A percentile compares a stretch with the other conserved stretches of the same genome.
Evolutionary conservation across 1,140 invertebrate species (phyloP).

Genomic region (Bombus waltoni): DNA sequence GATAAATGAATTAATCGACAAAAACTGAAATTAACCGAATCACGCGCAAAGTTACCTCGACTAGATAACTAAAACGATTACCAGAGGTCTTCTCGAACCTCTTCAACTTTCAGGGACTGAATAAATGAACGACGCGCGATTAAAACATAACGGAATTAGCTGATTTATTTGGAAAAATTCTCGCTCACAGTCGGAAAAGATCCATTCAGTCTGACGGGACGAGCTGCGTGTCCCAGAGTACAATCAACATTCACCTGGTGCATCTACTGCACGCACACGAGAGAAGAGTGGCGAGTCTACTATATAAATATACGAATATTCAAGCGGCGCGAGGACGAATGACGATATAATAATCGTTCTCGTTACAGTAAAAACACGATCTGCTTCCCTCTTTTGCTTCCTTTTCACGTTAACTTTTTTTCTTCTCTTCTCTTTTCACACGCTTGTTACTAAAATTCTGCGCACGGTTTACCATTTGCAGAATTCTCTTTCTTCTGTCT

Average conservation of each 20-base stretch:
- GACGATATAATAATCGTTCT: conserved; percentile 44
- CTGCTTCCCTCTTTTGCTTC: background rate
- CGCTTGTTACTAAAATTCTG: background rate
- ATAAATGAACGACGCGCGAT: background rate
- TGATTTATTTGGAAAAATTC: conserved; percentile 64
- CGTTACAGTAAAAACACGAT: conserved; percentile 34
- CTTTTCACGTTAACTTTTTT: background rate
- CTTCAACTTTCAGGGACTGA: background rate
- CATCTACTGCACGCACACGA: background rate
- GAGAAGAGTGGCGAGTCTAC: conserved; percentile 30
- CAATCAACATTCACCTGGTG: conserved; percentile 28
- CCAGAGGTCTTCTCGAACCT: background rate
- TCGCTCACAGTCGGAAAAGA: conserved; percentile 55
- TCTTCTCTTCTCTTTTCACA: background rate
- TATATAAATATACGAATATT: conserved; percentile 56
- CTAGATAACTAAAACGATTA: too few species aligned
- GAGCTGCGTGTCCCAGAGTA: conserved; percentile 29
- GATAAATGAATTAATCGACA: too few species aligned
- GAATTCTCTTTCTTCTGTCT: background rate
- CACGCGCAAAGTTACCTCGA: too few species aligned
- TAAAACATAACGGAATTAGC: conserved; percentile 69
- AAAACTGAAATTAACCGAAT: too few species aligned
- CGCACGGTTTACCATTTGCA: background rate
- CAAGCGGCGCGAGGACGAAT: conserved; percentile 37
- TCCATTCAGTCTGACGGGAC: conserved; percentile 53